Base-by-base conservation (phyloP, 2,888 invertebrate species). In the Mythimna pallens region DNA sequence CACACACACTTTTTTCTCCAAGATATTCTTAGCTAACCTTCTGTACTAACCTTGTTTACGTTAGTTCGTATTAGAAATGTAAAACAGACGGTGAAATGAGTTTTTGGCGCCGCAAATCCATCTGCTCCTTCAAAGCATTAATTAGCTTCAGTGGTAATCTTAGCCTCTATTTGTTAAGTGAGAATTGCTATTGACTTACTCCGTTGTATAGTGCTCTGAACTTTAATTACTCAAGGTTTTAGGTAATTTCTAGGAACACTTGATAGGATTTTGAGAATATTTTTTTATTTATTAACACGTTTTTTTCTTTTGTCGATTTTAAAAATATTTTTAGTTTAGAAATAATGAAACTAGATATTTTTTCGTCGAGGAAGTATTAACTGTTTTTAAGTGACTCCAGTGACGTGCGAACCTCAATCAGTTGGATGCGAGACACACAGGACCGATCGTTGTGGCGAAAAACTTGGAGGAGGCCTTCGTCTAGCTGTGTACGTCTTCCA, bases 1-100 rank as follows among this genome's bases (percentile, higher is more conserved):
- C 10, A 40, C n/a, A 20, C n/a, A 52, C 8, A 7, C 10, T 40
- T 10, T 3, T 5, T 14, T 52, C 22, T 5, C n/a, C 4, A n/a
- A 61, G 40, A 22, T 14, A 1, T 14, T 22, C 14, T 61, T 40
- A 7, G n/a, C 63, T 63, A 40, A 17, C 43, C 71, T 80, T 81
- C 77, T 81, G 25, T 0, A 4, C n/a, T 4, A 54, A 8, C 54
- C n/a, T 8, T 34, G 1, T 47, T 61, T 43, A 22, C 40, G 30
- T 43, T 17, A 2, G 12, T 68, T 62, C 86, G 88, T 89, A 93
- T 93, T 93, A 92, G 92, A 93, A 94, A 94, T 94, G 93, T 94
- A 93, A 94, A 94, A 91, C 90, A 92, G 93, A 85, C 85, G 78
- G 81, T 90, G 90, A 92, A 94, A 94, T 94, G 92, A 94, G 93